These are phyloP conservation scores for Cossypha niveicapilla DNA, from an alignment of 2,797 vertebrate species.

Conservation along the genomic window DNA sequence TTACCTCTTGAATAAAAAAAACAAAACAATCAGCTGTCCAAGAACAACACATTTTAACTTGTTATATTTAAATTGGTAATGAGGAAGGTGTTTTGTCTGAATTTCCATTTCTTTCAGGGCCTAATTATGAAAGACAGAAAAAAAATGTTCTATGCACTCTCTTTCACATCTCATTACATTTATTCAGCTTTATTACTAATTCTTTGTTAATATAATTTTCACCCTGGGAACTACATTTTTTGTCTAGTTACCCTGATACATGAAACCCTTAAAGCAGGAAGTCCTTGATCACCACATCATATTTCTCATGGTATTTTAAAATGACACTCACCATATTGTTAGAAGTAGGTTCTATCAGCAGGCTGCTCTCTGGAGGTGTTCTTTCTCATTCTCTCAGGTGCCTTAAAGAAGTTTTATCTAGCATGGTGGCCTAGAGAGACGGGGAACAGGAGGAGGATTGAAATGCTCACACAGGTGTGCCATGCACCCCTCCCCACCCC, in stretches of 20 bases:
- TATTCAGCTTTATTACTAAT: slow-evolving; percentile 69
- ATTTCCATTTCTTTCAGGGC: slow-evolving; percentile 65
- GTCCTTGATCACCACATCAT: slow-evolving; percentile 50
- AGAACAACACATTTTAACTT: slow-evolving; percentile 15
- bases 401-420: slow-evolving; percentile 62
- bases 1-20: not conserved
- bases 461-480: not conserved
- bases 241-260: slow-evolving; percentile 62
- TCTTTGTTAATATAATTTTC: slow-evolving; percentile 74
- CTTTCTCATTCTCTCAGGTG: slow-evolving; percentile 4
- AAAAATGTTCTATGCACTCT: slow-evolving; percentile 15
- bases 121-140: slow-evolving; percentile 69
- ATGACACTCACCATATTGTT: slow-evolving; percentile 38
- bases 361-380: slow-evolving; percentile 39
- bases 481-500: not conserved
- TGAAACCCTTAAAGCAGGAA: slow-evolving; percentile 56
- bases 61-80: slow-evolving; percentile 42
- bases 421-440: slow-evolving; percentile 35
- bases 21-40: not conserved
- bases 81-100: slow-evolving; percentile 59
- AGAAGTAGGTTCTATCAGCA: slow-evolving; percentile 44
- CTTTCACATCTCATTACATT: slow-evolving; percentile 71
- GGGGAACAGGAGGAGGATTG: not conserved
- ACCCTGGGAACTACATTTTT: slow-evolving; percentile 67
- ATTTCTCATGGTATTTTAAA: slow-evolving; percentile 59